phyloP scores from a whole-genome alignment of 2,888 invertebrate genomes.

The Mellilla xanthometata region DNA sequence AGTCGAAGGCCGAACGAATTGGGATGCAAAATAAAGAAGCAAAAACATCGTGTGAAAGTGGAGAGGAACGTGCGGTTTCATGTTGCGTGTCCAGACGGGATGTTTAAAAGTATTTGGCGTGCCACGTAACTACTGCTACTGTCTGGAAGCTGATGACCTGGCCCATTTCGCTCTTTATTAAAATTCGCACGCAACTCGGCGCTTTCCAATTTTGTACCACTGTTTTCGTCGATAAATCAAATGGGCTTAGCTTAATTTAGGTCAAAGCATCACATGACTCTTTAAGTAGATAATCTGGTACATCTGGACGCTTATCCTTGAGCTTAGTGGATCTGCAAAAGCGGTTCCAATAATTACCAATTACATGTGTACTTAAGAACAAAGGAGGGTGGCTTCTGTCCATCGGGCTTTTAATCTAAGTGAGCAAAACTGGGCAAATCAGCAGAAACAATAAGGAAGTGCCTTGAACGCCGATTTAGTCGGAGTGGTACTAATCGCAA shows the following conservation, averaged over 20 bases:
- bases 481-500: conserved; percentile 16
- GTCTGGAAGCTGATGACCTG: conserved; percentile 61
- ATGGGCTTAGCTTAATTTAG: conserved; percentile 24
- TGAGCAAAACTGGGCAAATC: conserved; percentile 24
- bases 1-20: conserved; percentile 6
- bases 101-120: conserved; percentile 50
- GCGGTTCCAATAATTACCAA: conserved; percentile 30
- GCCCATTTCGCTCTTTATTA: conserved; percentile 48
- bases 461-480: conserved; percentile 4
- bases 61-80: conserved; percentile 36
- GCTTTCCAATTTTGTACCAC: conserved; percentile 23
- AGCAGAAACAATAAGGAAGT: conserved; percentile 27
- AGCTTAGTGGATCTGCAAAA: conserved; percentile 18
- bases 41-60: conserved; percentile 42
- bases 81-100: conserved; percentile 55
- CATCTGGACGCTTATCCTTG: conserved; percentile 19
- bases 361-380: conserved; percentile 31
- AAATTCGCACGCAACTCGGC: conserved; percentile 50
- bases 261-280: conserved; percentile 8
- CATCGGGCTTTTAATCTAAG: conserved; percentile 32
- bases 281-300: conserved; percentile 20
- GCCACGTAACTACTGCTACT: conserved; percentile 63
- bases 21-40: conserved; percentile 17
- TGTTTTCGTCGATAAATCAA: conserved; percentile 25
- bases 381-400: conserved; percentile 21